These are phyloP conservation scores for Neuroterus valhalla DNA, from an alignment of 1,140 invertebrate genomes.

Conservation along the genomic window DNA sequence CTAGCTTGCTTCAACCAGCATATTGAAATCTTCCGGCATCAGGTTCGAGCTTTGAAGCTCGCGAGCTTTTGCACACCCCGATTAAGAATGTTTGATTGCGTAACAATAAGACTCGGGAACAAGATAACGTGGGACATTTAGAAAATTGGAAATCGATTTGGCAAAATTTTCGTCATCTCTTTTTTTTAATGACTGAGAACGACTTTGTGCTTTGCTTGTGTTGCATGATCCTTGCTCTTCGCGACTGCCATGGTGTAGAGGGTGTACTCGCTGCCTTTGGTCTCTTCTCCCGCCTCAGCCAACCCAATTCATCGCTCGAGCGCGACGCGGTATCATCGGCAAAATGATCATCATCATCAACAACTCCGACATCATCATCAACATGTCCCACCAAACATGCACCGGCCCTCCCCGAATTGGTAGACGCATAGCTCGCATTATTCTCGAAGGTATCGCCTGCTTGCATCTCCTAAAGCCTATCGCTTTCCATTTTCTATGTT, in stretches of 20 bases:
- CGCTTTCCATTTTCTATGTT: constrained; percentile 1
- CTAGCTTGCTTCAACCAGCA: too few relatives aligned
- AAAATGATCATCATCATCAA: constrained; percentile 69
- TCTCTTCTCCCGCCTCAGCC: constrained; percentile 67
- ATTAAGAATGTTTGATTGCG: too few relatives aligned
- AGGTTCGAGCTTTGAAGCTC: too few relatives aligned
- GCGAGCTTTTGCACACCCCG: too few relatives aligned
- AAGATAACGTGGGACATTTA: too few relatives aligned
- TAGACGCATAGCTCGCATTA: constrained; percentile 52
- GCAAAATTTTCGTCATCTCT: constrained; percentile 29
- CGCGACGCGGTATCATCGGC: constrained; percentile 70
- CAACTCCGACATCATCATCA: constrained; percentile 67
- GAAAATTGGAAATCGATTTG: constrained; percentile 3
- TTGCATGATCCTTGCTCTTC: constrained; percentile 70
- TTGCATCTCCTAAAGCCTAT: constrained; percentile 10
- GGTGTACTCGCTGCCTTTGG: constrained; percentile 77
- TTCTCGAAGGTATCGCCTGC: constrained; percentile 14
- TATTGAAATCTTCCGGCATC: too few relatives aligned
- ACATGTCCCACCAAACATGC: constrained; percentile 68
- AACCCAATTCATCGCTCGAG: constrained; percentile 73
- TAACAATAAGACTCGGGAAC: too few relatives aligned
- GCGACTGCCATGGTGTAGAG: constrained; percentile 65
- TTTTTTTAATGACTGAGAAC: constrained; percentile 33
- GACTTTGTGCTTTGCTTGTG: constrained; percentile 73
- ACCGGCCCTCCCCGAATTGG: constrained; percentile 71